These are phyloP conservation scores for Elephantulus edwardii DNA, from an alignment of 2,113 vertebrate species.

Conservation along the genomic window DNA sequence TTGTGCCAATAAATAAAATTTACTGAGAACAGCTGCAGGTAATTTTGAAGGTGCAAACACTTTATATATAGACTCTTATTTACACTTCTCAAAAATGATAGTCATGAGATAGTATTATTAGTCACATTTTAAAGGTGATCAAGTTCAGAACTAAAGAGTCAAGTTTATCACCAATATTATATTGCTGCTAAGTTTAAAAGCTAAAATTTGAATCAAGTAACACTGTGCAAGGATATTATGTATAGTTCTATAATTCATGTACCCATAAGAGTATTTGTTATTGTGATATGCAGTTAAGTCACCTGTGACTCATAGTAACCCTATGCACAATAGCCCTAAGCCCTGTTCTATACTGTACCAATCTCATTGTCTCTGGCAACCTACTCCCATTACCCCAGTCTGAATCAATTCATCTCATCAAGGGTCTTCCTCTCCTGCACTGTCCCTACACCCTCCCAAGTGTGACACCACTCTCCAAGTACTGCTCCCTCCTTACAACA, in stretches of 20 bases:
- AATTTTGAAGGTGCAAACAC: neutral
- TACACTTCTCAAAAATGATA: neutral
- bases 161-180: neutral
- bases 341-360: too few relatives aligned
- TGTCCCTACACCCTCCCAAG: too few relatives aligned
- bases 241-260: neutral
- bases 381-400: too few relatives aligned
- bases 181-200: neutral
- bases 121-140: neutral
- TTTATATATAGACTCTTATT: neutral
- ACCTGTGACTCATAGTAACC: too few relatives aligned
- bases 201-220: neutral
- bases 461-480: too few relatives aligned
- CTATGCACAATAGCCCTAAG: too few relatives aligned
- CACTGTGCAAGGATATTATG: neutral
- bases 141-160: neutral
- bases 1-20: neutral
- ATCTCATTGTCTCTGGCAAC: too few relatives aligned
- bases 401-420: too few relatives aligned
- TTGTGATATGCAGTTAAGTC: too few relatives aligned
- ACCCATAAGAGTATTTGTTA: neutral
- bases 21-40: neutral
- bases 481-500: too few relatives aligned
- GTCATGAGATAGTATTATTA: neutral
- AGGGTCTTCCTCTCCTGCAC: too few relatives aligned